Base-by-base conservation (phyloP, 2,888 invertebrate species). In the Plemyria rubiginata region DNA sequence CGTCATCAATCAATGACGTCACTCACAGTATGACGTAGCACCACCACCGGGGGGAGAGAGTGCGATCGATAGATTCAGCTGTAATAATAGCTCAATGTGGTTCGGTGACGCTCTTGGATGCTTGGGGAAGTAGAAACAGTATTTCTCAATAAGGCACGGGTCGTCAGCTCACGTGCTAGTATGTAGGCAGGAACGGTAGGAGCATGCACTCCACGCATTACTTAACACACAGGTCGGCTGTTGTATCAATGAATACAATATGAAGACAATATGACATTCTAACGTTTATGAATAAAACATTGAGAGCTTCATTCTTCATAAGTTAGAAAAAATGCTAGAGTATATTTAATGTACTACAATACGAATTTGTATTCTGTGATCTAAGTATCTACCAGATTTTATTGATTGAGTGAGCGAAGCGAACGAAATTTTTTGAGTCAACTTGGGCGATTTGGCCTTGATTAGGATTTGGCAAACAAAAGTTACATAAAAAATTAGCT, bases 31-130 rank as follows among this genome's bases (percentile, higher is more conserved):
- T 90, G 90, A 91, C 91, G 91, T 89, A 78, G 69, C 66, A 60
- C n/a, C n/a, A n/a, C n/a, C n/a, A n/a, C n/a, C 11, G 59, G 55
- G 62, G 71, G 68, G 71, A 67, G 69, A 72, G 75, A 77, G 74
- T 77, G 74, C 77, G 70, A 65, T 76, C 68, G 69, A 74, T 68
- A 60, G 48, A 88, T 88, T 83, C 67, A 51, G 71, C 71, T 71
- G 66, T 76, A 78, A 80, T 85, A 82, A 78, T 80, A 82, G 81
- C 78, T 80, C 76, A 73, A 69, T 76, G 68, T 78, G 77, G 84
- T 81, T 85, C 84, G 85, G 81, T 87, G 88, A 85, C 85, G 89
- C 81, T 79, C 78, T 76, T 74, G 81, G 84, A 81, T 76, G 77
- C 70, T 54, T 73, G 81, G 71, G 71, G 76, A 78, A 81, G 78